Conservation (phyloP, 1,140 invertebrate species). For the Radopholus similis region DNA sequence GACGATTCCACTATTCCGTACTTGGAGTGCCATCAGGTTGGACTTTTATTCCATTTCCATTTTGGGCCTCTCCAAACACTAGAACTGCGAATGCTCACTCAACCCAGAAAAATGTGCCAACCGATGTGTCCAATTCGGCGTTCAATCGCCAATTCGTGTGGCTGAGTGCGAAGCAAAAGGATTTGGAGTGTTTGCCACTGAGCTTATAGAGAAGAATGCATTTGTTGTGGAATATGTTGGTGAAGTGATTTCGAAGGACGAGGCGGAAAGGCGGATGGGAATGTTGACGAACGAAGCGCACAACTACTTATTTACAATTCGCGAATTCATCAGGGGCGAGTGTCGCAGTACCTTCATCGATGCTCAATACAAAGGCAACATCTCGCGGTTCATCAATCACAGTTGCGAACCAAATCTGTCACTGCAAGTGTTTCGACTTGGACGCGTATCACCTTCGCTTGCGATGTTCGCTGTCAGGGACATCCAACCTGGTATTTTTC, state of each 20-base stretch:
- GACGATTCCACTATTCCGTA: neutral
- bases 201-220: slow-evolving; percentile 8
- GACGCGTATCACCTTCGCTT: slow-evolving; percentile 12
- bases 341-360: slow-evolving; percentile 18
- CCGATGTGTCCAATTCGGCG: slow-evolving; percentile 18
- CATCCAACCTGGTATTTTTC: slow-evolving; percentile 33
- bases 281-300: slow-evolving; percentile 29
- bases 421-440: slow-evolving; percentile 30
- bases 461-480: slow-evolving; percentile 36
- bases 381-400: slow-evolving; percentile 98
- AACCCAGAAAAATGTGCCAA: slow-evolving; percentile 3
- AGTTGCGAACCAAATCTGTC: slow-evolving; percentile 88
- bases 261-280: slow-evolving; percentile 12
- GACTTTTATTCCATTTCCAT: neutral
- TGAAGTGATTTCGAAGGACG: slow-evolving; percentile 28
- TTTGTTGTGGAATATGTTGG: slow-evolving; percentile 43
- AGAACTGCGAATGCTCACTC: slow-evolving; percentile 18
- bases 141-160: slow-evolving; percentile 21
- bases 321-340: slow-evolving; percentile 25
- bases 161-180: slow-evolving; percentile 17
- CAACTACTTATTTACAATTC: slow-evolving; percentile 29
- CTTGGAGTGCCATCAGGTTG: neutral
- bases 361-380: slow-evolving; percentile 37
- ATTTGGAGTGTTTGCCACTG: slow-evolving; percentile 21
- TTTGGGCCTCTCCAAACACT: neutral